Percentiles rank a stretch among this genome's conserved stretches.
phyloP scores from a whole-genome alignment of 1,140 invertebrate genomes.

The Riptortus pedestris region DNA sequence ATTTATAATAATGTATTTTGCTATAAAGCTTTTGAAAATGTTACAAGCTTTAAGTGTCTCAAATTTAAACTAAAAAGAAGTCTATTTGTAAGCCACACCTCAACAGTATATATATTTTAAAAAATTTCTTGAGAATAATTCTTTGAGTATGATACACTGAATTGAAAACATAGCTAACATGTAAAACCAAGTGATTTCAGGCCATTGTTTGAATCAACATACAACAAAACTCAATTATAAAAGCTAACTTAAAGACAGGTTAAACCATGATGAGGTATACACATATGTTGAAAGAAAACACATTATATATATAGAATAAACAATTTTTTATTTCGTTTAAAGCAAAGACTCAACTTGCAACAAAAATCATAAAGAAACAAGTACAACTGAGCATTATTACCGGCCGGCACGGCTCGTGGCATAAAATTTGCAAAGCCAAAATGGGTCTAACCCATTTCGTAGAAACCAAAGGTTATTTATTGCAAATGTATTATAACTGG shows the following conservation, averaged over 20 bases:
- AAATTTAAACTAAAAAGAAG: too few relatives aligned
- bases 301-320: too few relatives aligned
- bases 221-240: background rate
- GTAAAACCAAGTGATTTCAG: too few relatives aligned
- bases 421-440: slow-evolving; percentile 20
- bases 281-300: background rate
- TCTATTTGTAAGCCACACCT: too few relatives aligned
- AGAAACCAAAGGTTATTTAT: background rate
- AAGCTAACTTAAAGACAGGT: background rate
- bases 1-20: too few relatives aligned
- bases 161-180: background rate
- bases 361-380: too few relatives aligned
- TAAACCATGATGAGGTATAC: background rate
- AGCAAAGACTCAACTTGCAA: too few relatives aligned
- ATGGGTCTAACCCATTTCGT: background rate
- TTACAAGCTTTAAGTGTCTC: too few relatives aligned
- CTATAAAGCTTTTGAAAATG: too few relatives aligned
- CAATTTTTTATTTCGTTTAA: too few relatives aligned
- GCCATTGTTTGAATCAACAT: too few relatives aligned
- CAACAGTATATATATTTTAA: too few relatives aligned
- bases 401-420: slow-evolving; percentile 18
- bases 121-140: background rate
- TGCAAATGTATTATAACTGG: background rate
- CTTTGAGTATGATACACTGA: background rate
- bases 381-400: slow-evolving; percentile 1